Conservation (phyloP, 2,888 invertebrate species). For the Melanostoma mellinum region DNA sequence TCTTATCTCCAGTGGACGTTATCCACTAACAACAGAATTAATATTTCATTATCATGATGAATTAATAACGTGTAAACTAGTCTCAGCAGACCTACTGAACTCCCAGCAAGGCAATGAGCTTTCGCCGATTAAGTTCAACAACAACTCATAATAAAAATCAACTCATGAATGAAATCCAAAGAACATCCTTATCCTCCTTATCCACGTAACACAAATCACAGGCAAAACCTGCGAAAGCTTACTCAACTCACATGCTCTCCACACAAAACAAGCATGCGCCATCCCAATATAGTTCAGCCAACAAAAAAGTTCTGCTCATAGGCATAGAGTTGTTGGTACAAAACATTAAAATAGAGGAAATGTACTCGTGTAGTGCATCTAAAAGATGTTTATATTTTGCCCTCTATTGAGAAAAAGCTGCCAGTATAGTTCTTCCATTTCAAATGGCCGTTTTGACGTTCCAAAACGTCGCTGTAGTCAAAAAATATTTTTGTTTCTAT, state of each 20-base stretch:
- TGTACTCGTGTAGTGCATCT: conserved; percentile 4
- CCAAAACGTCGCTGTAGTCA: conserved; percentile 24
- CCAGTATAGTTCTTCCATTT: conserved; percentile 52
- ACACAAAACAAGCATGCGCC: conserved; percentile 47
- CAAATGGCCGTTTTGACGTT: conserved; percentile 64
- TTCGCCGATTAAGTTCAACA: conserved; percentile 20
- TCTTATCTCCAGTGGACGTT: no score
- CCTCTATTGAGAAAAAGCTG: conserved; percentile 46
- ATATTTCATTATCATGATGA: no score
- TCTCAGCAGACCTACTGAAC: conserved; percentile 10
- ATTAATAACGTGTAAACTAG: conserved; percentile 3
- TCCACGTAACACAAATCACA: not conserved
- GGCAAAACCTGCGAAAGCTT: conserved; percentile 33
- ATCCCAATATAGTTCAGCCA: conserved; percentile 31
- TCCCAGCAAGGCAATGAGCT: conserved; percentile 22
- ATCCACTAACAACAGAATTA: no score
- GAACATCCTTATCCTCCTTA: conserved; percentile 11
- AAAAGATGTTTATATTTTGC: conserved; percentile 62
- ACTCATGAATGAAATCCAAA: conserved; percentile 19
- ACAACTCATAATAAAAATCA: conserved; percentile 3
- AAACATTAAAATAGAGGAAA: conserved; percentile 43
- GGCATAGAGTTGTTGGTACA: conserved; percentile 32
- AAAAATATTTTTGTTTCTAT: conserved; percentile 38
- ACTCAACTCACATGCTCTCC: not conserved
- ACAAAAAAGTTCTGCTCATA: conserved; percentile 36